These are phyloP conservation scores for Propithecus coquereli DNA, from an alignment of 2,113 vertebrate species.

Conservation along the genomic window DNA sequence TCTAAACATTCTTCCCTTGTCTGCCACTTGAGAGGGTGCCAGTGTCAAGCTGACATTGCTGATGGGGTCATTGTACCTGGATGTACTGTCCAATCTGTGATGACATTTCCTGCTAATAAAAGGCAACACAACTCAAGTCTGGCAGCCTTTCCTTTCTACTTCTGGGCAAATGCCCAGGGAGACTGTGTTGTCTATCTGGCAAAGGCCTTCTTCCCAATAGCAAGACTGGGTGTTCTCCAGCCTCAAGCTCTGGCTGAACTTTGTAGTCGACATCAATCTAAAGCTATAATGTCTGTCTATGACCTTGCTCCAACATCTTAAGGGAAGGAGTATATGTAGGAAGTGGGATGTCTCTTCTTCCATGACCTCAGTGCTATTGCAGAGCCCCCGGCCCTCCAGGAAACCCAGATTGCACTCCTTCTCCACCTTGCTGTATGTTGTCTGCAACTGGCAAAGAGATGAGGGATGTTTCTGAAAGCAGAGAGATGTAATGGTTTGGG, in stretches of 20 bases:
- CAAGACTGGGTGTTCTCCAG: background rate
- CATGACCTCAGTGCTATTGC: background rate
- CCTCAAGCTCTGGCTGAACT: background rate
- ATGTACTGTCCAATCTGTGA: background rate
- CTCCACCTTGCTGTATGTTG: background rate
- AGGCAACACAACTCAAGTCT: background rate
- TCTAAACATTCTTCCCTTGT: background rate
- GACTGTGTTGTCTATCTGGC: background rate
- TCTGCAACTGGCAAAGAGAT: background rate
- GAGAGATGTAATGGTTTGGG: background rate
- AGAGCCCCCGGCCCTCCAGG: background rate
- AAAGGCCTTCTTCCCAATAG: background rate
- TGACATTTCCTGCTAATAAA: background rate
- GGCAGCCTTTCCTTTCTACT: background rate
- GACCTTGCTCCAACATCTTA: background rate
- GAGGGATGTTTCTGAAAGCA: background rate
- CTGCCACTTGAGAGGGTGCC: background rate
- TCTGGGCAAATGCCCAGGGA: background rate
- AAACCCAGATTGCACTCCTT: background rate
- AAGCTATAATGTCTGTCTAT: background rate
- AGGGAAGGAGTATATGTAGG: background rate
- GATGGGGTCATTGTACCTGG: background rate
- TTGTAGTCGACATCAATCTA: background rate
- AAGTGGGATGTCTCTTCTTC: background rate
- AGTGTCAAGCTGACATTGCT: background rate